Evolutionary conservation across 1,140 invertebrate species (phyloP).

Genomic region (Hypsibius dujardini): DNA sequence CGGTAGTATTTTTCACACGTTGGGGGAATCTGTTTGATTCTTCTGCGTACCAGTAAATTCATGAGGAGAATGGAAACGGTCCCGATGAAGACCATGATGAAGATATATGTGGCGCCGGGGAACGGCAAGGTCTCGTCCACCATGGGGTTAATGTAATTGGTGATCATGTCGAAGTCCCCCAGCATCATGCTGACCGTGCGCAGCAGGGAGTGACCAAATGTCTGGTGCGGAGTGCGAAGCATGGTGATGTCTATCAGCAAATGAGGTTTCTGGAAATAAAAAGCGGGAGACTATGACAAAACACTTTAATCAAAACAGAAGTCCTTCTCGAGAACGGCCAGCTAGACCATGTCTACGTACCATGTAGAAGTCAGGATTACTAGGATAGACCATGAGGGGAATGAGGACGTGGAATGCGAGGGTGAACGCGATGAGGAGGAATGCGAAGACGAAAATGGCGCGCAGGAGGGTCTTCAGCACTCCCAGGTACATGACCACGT

Average conservation of each 20-base stretch:
- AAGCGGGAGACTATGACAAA: not conserved
- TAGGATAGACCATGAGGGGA: slow-evolving; percentile 29
- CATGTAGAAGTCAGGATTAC: not conserved
- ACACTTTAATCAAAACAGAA: not conserved
- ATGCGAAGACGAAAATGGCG: slow-evolving; percentile 66
- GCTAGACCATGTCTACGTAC: not conserved
- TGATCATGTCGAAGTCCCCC: not conserved
- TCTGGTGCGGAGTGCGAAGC: slow-evolving; percentile 21
- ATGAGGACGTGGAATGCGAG: slow-evolving; percentile 63
- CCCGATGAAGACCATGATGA: slow-evolving; percentile 60
- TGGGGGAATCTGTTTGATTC: no score
- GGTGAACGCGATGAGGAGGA: slow-evolving; percentile 70
- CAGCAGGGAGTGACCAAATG: not conserved
- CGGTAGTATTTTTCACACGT: no score
- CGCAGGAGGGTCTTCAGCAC: slow-evolving; percentile 67
- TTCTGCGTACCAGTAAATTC: slow-evolving; percentile 49
- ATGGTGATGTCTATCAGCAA: not conserved
- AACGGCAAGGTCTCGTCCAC: slow-evolving; percentile 43
- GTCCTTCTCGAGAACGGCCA: no score
- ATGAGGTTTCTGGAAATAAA: not conserved
- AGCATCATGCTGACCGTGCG: not conserved
- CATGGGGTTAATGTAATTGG: slow-evolving; percentile 13
- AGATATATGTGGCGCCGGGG: slow-evolving; percentile 52
- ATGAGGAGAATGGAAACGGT: slow-evolving; percentile 70
- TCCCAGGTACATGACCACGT: slow-evolving; percentile 77